Evolutionary conservation across 1,140 invertebrate species (phyloP).

Genomic region (Galleria mellonella): DNA sequence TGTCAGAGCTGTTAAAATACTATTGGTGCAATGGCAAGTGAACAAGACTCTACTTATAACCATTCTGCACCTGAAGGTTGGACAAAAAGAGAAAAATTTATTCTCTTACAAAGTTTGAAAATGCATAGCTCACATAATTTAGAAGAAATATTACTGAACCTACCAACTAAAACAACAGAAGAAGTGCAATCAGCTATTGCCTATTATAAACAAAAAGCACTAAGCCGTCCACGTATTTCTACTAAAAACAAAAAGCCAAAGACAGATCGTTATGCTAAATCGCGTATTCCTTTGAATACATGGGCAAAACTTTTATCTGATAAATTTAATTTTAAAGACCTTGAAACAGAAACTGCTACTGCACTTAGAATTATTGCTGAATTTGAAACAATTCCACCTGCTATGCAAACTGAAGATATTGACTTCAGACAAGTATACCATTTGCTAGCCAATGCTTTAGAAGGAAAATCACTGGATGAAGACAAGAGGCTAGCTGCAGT

Average conservation of each 20-base stretch:
- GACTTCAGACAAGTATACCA: slow-evolving; percentile 47
- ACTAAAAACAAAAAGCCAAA: slow-evolving; percentile 14
- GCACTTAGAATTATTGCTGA: slow-evolving; percentile 55
- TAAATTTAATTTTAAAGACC: slow-evolving; percentile 28
- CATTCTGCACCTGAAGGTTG: slow-evolving; percentile 16
- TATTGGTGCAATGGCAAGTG: too few relatives aligned
- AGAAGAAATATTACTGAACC: slow-evolving; percentile 18
- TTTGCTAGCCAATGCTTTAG: slow-evolving; percentile 53
- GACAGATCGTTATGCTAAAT: slow-evolving; percentile 3
- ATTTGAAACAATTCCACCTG: slow-evolving; percentile 39
- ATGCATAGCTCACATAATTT: slow-evolving; percentile 24
- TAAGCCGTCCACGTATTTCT: slow-evolving; percentile 6
- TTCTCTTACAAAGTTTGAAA: slow-evolving; percentile 35
- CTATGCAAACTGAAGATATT: slow-evolving; percentile 31
- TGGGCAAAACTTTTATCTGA: slow-evolving; percentile 50
- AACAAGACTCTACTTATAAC: too few relatives aligned
- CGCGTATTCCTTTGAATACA: slow-evolving; percentile 28
- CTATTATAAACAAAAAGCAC: slow-evolving; percentile 37
- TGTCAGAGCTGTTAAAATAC: too few relatives aligned
- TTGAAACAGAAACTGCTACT: slow-evolving; percentile 44
- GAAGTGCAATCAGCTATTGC: slow-evolving; percentile 31
- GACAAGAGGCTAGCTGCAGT: slow-evolving; percentile 25
- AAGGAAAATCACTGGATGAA: slow-evolving; percentile 42
- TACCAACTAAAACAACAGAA: slow-evolving; percentile 30
- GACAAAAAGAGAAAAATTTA: slow-evolving; percentile 46